Evolutionary conservation across 2,113 vertebrate genomes (phyloP).

Genomic region (Callorhinus ursinus): DNA sequence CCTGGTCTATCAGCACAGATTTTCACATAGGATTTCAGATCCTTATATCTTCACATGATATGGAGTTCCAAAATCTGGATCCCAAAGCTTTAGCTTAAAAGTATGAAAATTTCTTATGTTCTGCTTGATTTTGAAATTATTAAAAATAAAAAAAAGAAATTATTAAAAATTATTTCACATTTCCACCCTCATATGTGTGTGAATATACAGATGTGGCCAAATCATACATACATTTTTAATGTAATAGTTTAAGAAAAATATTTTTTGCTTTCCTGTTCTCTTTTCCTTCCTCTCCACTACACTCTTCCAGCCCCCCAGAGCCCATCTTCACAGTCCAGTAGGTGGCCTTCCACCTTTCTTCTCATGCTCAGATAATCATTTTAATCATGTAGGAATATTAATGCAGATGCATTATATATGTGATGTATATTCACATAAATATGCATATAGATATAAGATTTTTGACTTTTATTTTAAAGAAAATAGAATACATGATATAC

Average conservation of each 20-base stretch:
- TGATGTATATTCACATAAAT: not conserved
- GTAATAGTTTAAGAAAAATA: not conserved
- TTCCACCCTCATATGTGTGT: not conserved
- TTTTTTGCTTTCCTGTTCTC: not conserved
- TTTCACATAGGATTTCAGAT: not conserved
- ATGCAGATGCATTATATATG: not conserved
- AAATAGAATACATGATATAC: not conserved
- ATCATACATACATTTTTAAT: not conserved
- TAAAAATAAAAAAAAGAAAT: not conserved
- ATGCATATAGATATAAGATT: not conserved
- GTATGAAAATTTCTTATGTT: not conserved
- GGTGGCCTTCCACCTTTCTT: not conserved
- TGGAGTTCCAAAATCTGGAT: not conserved
- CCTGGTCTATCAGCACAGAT: rapidly evolving
- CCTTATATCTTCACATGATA: not conserved
- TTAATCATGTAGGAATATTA: not conserved
- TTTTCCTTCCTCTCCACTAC: not conserved
- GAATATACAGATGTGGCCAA: not conserved
- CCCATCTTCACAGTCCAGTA: not conserved
- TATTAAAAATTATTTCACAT: not conserved
- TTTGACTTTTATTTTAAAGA: not conserved
- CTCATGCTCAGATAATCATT: not conserved
- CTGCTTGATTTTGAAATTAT: not conserved
- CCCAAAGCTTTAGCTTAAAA: not conserved
- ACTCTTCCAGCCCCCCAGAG: not conserved